Evolutionary conservation across 1,140 invertebrate genomes (phyloP).

Genomic region (Dryas iulia): DNA sequence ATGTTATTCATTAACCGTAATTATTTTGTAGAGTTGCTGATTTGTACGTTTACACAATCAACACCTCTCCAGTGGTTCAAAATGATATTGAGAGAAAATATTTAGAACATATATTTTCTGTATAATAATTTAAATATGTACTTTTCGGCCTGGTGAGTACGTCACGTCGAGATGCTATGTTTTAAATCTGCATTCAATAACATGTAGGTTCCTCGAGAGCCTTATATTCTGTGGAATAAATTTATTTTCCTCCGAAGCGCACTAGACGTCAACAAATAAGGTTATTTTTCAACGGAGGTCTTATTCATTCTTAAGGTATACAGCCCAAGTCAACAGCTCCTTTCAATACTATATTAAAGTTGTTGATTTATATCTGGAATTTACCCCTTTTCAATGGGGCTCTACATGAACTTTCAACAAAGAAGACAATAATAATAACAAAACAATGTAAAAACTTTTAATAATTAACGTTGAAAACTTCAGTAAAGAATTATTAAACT

Average conservation of each 20-base stretch:
- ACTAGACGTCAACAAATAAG: slow-evolving; percentile 77
- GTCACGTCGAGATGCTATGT: neutral
- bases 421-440: neutral
- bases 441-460: neutral
- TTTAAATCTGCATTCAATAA: slow-evolving; percentile 60
- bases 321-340: slow-evolving; percentile 44
- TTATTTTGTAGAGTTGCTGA: no score
- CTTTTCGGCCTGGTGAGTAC: neutral
- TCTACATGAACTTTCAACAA: neutral
- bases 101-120: neutral
- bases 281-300: slow-evolving; percentile 71
- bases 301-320: slow-evolving; percentile 54
- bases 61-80: no score
- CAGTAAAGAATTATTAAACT: neutral
- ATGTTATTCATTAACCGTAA: no score
- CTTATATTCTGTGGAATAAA: slow-evolving; percentile 64
- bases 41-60: no score
- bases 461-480: neutral
- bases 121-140: neutral
- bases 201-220: slow-evolving; percentile 51
- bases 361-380: slow-evolving; percentile 25
- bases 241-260: slow-evolving; percentile 70
- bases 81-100: neutral
- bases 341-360: slow-evolving; percentile 34
- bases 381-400: neutral